Conservation (phyloP, 2,113 vertebrate genomes). For the Serinus canaria region DNA sequence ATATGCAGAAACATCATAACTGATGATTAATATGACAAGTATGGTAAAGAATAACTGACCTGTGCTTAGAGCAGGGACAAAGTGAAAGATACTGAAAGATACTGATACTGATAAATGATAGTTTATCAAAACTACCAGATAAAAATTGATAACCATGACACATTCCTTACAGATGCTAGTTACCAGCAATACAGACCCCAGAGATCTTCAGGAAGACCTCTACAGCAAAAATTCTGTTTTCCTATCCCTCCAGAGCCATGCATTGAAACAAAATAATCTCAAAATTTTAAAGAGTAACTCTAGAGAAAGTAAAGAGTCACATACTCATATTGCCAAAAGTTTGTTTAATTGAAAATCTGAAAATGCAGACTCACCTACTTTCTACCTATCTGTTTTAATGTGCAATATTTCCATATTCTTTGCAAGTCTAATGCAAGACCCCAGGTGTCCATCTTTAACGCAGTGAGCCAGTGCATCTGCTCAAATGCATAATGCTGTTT, state of each 20-base stretch:
- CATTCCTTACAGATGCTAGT: neutral
- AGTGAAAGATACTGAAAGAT: neutral
- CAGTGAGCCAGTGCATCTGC: neutral
- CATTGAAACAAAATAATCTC: neutral
- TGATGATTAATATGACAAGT: neutral
- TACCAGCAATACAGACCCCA: neutral
- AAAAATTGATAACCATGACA: neutral
- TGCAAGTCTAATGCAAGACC: neutral
- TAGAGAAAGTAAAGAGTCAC: neutral
- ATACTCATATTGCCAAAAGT: neutral
- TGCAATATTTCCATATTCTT: neutral
- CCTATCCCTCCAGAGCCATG: neutral
- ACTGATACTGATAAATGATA: no score
- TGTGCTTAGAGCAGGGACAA: neutral
- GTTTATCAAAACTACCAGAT: neutral
- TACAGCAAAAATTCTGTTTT: neutral
- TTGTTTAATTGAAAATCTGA: neutral
- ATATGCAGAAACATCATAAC: neutral
- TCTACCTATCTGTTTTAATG: neutral
- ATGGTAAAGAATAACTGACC: neutral
- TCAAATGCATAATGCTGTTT: slow-evolving; percentile 24
- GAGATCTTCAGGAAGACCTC: neutral
- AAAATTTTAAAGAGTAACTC: neutral
- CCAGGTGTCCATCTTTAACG: neutral
- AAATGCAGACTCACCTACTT: neutral